phyloP scores from a whole-genome alignment of 2,797 vertebrate species.

The Phyllotis vaccarum region DNA sequence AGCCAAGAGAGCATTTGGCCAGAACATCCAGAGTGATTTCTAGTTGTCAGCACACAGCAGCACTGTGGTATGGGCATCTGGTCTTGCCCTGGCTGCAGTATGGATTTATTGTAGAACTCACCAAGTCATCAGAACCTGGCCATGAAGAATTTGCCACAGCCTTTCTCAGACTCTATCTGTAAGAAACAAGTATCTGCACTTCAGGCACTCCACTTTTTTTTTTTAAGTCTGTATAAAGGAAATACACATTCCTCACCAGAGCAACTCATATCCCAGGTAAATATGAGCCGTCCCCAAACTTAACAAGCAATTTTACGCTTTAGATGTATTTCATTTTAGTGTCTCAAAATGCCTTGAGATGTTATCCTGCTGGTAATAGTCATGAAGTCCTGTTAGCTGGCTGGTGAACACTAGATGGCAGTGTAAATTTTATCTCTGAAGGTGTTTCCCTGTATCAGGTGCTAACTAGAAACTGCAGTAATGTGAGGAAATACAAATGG shows the following conservation, averaged over 20 bases:
- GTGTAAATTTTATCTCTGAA: constrained; percentile 54
- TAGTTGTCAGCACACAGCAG: not conserved
- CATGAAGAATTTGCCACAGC: not conserved
- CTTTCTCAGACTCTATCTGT: not conserved
- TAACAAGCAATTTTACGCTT: not conserved
- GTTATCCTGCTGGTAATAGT: not conserved
- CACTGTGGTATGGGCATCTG: fast-evolving
- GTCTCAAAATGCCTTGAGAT: constrained; percentile 25
- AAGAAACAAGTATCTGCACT: not conserved
- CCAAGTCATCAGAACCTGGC: fast-evolving
- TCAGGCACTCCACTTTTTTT: not conserved
- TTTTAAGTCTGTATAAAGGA: not conserved
- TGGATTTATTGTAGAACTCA: fast-evolving
- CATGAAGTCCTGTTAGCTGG: not conserved
- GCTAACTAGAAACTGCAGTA: not conserved
- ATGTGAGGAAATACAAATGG: not conserved
- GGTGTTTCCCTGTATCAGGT: not conserved
- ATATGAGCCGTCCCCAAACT: not conserved
- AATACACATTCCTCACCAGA: not conserved
- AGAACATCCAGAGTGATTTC: not conserved
- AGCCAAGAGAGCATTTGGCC: not conserved
- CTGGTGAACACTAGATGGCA: constrained; percentile 66
- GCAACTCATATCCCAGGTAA: not conserved
- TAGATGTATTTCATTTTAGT: not conserved
- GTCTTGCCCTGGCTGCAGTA: not conserved